Base-by-base conservation (phyloP, 2,113 vertebrate species). In the Alouatta palliata region DNA sequence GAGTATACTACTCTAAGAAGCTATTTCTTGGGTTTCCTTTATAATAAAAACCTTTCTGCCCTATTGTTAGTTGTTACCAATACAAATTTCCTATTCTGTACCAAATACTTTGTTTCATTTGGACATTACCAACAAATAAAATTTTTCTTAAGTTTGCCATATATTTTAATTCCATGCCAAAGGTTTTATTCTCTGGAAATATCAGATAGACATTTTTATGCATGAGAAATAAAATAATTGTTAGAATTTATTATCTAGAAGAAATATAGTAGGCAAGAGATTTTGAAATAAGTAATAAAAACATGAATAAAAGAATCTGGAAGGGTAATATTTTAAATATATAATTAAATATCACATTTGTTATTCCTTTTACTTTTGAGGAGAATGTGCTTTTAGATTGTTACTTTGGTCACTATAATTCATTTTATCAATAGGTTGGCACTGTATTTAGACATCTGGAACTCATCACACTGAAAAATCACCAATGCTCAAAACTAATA, bases 371-470 rank as follows among this genome's bases (percentile, higher is more conserved):
- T 71, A 32, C n/a, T 96, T 97, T 80, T 84, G n/a, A 95, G 40
- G 35, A 68, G 66, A 96, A 98, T 87, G 47, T 64, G 37, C 43
- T 75, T 91, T 89, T 73, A 40, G 10, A 94, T 97, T 81, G 90
- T 76, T 90, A 35, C 32, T 91, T 83, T 90, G 23, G 64, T 77
- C 82, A 27, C 37, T 77, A 40, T 83, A 90, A 88, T 73, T 97
- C 90, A 96, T 88, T 96, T 97, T 97, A 97, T 97, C 92, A 94
- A n/a, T 84, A 23, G 58, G 3, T 32, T 97, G 87, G 96, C 85
- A 87, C 43, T 87, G 37, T 47, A 79, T 66, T 97, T 90, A 83
- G 86, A 97, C 94, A 96, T 98, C 92, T 98, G 96, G 91, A 89
- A 89, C 35, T 4, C 71, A 96, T 96, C 54, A 95, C 3, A 56